A percentile compares a stretch with the other conserved stretches of the same genome.
Evolutionary conservation across 2,888 invertebrate species (phyloP).

Genomic region (Calephelis perditalis): DNA sequence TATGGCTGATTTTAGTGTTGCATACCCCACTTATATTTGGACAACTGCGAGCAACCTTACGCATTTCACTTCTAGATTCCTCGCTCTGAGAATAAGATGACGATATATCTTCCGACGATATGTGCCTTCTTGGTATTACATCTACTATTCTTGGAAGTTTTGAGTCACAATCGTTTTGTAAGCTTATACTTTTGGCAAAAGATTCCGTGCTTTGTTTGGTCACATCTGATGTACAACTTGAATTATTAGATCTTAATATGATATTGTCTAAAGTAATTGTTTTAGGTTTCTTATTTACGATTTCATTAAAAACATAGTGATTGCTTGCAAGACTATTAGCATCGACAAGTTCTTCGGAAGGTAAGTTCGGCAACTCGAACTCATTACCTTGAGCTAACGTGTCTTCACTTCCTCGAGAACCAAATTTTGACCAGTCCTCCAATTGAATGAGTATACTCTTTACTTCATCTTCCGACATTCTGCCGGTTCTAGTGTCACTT

Average conservation of each 20-base stretch:
- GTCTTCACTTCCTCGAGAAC: slow-evolving; percentile 67
- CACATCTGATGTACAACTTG: slow-evolving; percentile 44
- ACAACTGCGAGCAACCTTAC: slow-evolving; percentile 1
- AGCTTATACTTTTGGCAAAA: slow-evolving; percentile 25
- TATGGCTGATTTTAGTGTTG: slow-evolving; percentile 10
- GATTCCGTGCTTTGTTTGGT: slow-evolving; percentile 42
- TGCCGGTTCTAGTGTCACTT: slow-evolving; percentile 47
- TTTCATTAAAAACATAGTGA: slow-evolving; percentile 71
- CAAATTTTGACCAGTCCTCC: slow-evolving; percentile 71
- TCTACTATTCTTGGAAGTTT: slow-evolving; percentile 7
- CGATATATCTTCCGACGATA: slow-evolving; percentile 30
- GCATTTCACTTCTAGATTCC: slow-evolving; percentile 3
- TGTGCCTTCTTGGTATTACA: slow-evolving; percentile 3
- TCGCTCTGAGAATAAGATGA: slow-evolving; percentile 16
- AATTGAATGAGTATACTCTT: slow-evolving; percentile 67
- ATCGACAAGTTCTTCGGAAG: slow-evolving; percentile 59
- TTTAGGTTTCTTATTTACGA: slow-evolving; percentile 67
- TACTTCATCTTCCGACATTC: slow-evolving; percentile 65
- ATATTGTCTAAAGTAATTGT: slow-evolving; percentile 68
- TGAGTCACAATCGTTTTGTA: slow-evolving; percentile 3
- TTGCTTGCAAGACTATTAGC: slow-evolving; percentile 34
- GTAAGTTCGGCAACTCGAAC: slow-evolving; percentile 64
- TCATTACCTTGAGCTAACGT: slow-evolving; percentile 68
- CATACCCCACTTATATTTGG: background rate
- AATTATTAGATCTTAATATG: slow-evolving; percentile 50